These are phyloP conservation scores for Micronycteris hirsuta DNA, from an alignment of 2,113 vertebrate species.

Conservation along the genomic window DNA sequence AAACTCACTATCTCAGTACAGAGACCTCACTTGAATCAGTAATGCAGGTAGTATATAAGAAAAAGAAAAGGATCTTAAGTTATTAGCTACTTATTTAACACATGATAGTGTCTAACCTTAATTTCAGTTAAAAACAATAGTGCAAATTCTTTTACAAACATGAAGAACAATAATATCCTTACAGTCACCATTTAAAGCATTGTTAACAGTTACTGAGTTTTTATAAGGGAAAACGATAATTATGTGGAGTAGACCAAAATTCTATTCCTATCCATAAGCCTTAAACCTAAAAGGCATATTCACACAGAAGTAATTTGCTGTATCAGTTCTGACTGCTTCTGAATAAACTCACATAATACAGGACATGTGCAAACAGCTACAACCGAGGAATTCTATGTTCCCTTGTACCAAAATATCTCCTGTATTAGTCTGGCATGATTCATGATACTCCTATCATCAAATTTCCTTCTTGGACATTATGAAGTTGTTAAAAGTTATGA, in stretches of 20 bases:
- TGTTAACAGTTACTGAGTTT: not conserved
- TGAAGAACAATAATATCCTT: not conserved
- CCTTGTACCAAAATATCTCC: not conserved
- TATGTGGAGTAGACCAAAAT: not conserved
- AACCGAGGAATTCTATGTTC: not conserved
- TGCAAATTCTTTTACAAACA: not conserved
- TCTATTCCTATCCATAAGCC: not conserved
- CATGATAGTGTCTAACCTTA: not conserved
- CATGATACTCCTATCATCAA: not conserved
- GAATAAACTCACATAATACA: not conserved
- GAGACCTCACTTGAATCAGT: not conserved
- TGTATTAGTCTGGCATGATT: not conserved
- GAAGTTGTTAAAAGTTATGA: not conserved
- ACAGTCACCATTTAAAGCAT: not conserved
- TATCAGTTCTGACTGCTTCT: not conserved
- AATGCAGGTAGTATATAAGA: not conserved
- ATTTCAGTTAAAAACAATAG: slow-evolving; percentile 41
- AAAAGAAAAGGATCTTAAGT: not conserved
- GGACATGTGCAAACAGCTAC: not conserved
- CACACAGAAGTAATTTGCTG: not conserved
- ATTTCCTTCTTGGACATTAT: not conserved
- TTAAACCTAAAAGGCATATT: slow-evolving; percentile 22
- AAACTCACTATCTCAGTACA: not conserved
- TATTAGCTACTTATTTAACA: not conserved
- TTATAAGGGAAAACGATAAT: not conserved